Base-by-base conservation (phyloP, 2,888 invertebrate genomes). In the Mythimna impura region DNA sequence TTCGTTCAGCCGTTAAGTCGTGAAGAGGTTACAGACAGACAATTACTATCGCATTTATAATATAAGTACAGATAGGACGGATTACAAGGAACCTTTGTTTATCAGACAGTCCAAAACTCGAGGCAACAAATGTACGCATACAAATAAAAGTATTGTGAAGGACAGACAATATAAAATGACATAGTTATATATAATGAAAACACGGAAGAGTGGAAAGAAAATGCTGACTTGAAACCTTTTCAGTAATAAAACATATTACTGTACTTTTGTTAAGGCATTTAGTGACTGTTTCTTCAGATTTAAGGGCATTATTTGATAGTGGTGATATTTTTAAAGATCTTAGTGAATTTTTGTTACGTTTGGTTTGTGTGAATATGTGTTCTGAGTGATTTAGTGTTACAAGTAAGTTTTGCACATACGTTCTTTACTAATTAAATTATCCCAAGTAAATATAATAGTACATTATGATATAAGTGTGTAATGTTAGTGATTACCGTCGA, bases 171-270 rank as follows among this genome's bases (percentile, higher is more conserved):
- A 65, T 12, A 22, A 25, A 34, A 12, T 22, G 10, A n/a, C 10
- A 22, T 47, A 22, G 1, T 43, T 5, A 25, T 50, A 54, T n/a
- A 14, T 20, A 50, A 22, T 7, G 8, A 22, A 25, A 12, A 73
- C n/a, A 47, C 74, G 74, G 74, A 74, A 73, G 67, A 54, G 7
- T 6, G 0, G 43, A 3, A 20, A 25, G 34, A 61, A 61, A 61
- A 9, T 40, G 74, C 61, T 61, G 74, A 74, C 0, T 47, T 20
- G 2, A 2, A 36, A 7, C 0, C 22, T 73, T 73, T 61, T 12
- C 14, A 0, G 6, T 55, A 47, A 25, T 61, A 61, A 36, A 74
- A 73, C 22, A 40, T 3, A 73, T 20, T 14, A 14, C 14, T 40
- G 22, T 50, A 61, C 0, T 30, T 54, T 25, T 30, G 60, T 0